phyloP scores from a whole-genome alignment of 2,888 invertebrate genomes.

The Empis stercorea region DNA sequence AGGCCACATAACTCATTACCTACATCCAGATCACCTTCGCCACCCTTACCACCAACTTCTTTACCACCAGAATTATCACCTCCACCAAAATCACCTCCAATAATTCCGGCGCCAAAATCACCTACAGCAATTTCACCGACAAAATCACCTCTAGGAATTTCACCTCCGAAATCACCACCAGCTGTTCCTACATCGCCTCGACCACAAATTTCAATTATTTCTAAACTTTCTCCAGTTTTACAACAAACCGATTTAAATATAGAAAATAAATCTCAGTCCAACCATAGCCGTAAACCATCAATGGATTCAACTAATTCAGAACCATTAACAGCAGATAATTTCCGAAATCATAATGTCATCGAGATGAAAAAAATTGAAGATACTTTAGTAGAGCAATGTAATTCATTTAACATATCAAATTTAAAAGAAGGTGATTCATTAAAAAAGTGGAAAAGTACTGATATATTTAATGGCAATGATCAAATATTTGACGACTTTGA shows the following conservation, averaged over 20 bases:
- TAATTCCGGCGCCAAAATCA: conserved; percentile 21
- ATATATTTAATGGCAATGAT: conserved; percentile 26
- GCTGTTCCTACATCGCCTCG: not conserved
- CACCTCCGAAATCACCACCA: conserved; percentile 3
- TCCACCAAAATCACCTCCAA: conserved; percentile 24
- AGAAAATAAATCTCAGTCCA: not conserved
- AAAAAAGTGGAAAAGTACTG: conserved; percentile 27
- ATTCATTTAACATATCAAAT: not conserved
- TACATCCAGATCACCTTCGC: not conserved
- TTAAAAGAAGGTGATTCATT: conserved; percentile 15
- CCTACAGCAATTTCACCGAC: conserved; percentile 7
- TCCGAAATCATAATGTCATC: conserved; percentile 13
- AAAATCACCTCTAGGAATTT: conserved; percentile 1
- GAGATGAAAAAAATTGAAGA: conserved; percentile 17
- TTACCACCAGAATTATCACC: not conserved
- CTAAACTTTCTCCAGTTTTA: no score
- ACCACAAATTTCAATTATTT: not conserved
- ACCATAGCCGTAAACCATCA: conserved; percentile 18
- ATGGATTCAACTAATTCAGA: conserved; percentile 22
- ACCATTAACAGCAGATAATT: conserved; percentile 21
- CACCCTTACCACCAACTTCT: not conserved
- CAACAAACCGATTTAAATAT: no score
- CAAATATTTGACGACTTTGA: conserved; percentile 30
- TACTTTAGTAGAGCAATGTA: conserved; percentile 20
- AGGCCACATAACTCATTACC: no score